Evolutionary conservation across 2,888 invertebrate species (phyloP).

Genomic region (Tupiocoris notatus): DNA sequence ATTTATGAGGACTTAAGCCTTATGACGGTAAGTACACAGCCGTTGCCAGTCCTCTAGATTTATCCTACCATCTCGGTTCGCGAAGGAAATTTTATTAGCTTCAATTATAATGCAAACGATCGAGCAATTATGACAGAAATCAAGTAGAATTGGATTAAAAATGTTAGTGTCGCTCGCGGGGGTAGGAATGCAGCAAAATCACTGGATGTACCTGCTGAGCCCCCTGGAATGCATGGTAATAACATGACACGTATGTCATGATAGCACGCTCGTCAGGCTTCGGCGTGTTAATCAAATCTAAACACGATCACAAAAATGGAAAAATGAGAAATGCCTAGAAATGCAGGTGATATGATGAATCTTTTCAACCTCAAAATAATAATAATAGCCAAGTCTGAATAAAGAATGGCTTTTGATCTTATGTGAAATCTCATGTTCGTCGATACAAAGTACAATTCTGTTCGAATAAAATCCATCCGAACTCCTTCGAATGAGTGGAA

Average conservation of each 20-base stretch:
- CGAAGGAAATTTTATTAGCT: too few species aligned
- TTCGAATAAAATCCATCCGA: too few species aligned
- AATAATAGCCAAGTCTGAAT: not conserved
- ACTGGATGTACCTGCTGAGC: slow-evolving; percentile 82
- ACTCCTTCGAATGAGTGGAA: too few species aligned
- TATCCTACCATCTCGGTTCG: too few species aligned
- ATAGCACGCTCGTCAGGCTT: slow-evolving; percentile 99
- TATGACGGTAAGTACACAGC: too few species aligned
- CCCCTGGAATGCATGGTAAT: slow-evolving; percentile 99
- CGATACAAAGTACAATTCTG: too few species aligned
- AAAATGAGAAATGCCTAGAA: too few species aligned
- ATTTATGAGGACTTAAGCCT: too few species aligned
- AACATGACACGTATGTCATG: slow-evolving; percentile 99
- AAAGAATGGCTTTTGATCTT: not conserved
- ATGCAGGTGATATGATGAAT: too few species aligned
- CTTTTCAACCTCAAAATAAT: not conserved
- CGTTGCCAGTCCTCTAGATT: too few species aligned
- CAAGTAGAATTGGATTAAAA: slow-evolving; percentile 1
- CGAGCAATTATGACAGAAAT: not conserved
- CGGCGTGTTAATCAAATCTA: slow-evolving; percentile 99
- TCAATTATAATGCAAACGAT: not conserved
- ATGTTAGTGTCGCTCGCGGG: not conserved
- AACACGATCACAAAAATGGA: slow-evolving; percentile 48
- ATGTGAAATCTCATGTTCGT: too few species aligned
- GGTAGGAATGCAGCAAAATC: not conserved